A percentile compares a stretch with the other conserved stretches of the same genome.
Evolutionary conservation across 2,888 invertebrate genomes (phyloP).

Genomic region (Nephrotoma flavescens): DNA sequence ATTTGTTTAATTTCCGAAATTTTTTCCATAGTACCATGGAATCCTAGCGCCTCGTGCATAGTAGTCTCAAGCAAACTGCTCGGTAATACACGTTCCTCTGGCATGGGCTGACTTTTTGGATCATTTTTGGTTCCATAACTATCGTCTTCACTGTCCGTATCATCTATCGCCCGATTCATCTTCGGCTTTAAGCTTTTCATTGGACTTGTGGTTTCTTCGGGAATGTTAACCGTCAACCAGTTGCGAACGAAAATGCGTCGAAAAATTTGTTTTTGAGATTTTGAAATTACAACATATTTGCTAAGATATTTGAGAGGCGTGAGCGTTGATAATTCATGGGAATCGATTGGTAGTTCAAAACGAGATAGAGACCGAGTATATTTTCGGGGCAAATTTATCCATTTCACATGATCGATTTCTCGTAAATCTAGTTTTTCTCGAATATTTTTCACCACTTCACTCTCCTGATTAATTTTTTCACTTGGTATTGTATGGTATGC

Average conservation of each 20-base stretch:
- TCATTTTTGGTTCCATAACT: slow-evolving; percentile 21
- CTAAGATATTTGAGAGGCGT: slow-evolving; percentile 56
- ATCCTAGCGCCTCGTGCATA: slow-evolving; percentile 30
- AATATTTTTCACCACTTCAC: slow-evolving; percentile 8
- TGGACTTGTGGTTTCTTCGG: neutral
- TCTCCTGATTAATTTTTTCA: slow-evolving; percentile 9
- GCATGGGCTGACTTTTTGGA: slow-evolving; percentile 20
- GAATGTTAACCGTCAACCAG: neutral
- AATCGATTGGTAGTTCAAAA: slow-evolving; percentile 60
- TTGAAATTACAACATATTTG: slow-evolving; percentile 47
- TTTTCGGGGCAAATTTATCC: slow-evolving; percentile 55
- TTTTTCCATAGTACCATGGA: slow-evolving; percentile 27
- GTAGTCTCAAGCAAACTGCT: slow-evolving; percentile 24
- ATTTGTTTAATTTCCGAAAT: slow-evolving; percentile 20
- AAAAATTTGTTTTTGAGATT: slow-evolving; percentile 37
- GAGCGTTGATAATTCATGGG: slow-evolving; percentile 40
- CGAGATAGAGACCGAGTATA: slow-evolving; percentile 59
- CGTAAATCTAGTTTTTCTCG: slow-evolving; percentile 34
- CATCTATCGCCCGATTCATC: slow-evolving; percentile 20
- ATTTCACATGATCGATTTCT: slow-evolving; percentile 38
- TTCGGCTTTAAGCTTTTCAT: slow-evolving; percentile 16
- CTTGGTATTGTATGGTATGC: slow-evolving; percentile 25
- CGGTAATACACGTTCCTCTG: slow-evolving; percentile 23
- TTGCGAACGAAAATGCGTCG: slow-evolving; percentile 14
- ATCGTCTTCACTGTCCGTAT: slow-evolving; percentile 17